A percentile compares a stretch with the other conserved stretches of the same genome.
Evolutionary conservation across 1,140 invertebrate genomes (phyloP).

Genomic region (Conus ventricosus): DNA sequence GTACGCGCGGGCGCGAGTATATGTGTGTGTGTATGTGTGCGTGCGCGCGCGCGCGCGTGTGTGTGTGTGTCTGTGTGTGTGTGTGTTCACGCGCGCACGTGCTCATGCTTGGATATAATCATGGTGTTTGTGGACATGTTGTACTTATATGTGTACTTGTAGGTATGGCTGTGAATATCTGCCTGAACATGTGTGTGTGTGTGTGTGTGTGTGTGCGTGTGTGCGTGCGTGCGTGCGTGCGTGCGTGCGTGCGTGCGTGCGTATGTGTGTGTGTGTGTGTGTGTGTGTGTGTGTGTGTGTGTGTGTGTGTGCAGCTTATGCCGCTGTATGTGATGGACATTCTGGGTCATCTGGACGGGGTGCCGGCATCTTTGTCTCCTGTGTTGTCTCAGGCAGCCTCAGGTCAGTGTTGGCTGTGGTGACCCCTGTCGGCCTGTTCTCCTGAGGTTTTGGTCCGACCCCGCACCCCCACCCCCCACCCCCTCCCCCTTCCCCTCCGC

Average conservation of each 20-base stretch:
- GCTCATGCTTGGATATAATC: no score
- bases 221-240: not conserved
- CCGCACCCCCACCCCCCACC: no score
- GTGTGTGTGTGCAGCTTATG: conserved; percentile 79
- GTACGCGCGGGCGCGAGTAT: no score
- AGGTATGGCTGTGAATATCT: no score
- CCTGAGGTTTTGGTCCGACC: not conserved
- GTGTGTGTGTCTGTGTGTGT: no score
- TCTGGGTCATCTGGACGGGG: conserved; percentile 82
- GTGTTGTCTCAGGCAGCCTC: conserved; percentile 88
- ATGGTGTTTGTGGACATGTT: no score
- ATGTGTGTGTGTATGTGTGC: no score
- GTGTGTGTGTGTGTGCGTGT: not conserved
- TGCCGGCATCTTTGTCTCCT: conserved; percentile 93
- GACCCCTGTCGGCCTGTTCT: not conserved
- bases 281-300: not conserved
- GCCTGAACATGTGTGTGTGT: not conserved
- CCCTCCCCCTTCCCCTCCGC: no score
- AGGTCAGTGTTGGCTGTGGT: conserved; percentile 44
- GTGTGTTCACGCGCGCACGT: no score
- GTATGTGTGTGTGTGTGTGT: not conserved
- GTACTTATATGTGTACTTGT: no score
- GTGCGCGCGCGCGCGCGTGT: no score
- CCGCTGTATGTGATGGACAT: conserved; percentile 88
- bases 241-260: not conserved